These are phyloP conservation scores for Holothuria scabra DNA, from an alignment of 53 echinoderm and acorn worm species.

Conservation along the genomic window DNA sequence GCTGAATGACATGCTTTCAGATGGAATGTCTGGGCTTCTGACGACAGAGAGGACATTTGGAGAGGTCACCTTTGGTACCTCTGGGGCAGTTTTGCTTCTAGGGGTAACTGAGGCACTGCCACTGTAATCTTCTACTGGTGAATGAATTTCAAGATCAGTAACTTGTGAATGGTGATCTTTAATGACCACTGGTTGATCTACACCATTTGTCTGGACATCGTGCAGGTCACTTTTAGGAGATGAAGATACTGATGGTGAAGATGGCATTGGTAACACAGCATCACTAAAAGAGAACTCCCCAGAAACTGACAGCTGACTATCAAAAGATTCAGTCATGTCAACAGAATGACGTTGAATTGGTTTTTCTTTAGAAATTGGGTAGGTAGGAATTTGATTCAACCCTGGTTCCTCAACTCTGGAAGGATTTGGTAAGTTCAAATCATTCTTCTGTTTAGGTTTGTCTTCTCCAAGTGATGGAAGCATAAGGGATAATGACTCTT, in stretches of 20 bases:
- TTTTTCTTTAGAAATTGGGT: background rate
- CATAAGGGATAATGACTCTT: conserved; percentile 2
- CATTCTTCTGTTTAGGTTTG: too few species aligned
- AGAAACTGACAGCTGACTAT: background rate
- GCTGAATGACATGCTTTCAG: background rate
- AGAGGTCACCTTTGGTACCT: background rate
- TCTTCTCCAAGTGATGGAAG: conserved; percentile 13
- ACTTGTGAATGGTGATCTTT: too few species aligned
- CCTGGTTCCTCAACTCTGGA: background rate
- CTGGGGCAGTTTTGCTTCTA: too few species aligned
- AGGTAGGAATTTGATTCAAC: background rate
- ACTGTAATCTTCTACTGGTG: background rate
- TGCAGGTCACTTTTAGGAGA: too few species aligned
- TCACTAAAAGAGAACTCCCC: conserved; percentile 38
- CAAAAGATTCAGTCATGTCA: background rate
- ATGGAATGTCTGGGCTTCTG: background rate
- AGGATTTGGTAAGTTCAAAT: too few species aligned
- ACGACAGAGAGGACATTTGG: background rate
- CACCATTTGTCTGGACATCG: too few species aligned
- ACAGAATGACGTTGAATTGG: background rate
- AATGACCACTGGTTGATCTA: too few species aligned
- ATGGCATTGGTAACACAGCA: conserved; percentile 7
- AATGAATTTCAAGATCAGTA: background rate
- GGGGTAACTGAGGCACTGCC: background rate
- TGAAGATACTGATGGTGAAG: background rate